These are phyloP conservation scores for Cyprinodon variegatus DNA, from an alignment of 2,113 vertebrate genomes.

Conservation along the genomic window DNA sequence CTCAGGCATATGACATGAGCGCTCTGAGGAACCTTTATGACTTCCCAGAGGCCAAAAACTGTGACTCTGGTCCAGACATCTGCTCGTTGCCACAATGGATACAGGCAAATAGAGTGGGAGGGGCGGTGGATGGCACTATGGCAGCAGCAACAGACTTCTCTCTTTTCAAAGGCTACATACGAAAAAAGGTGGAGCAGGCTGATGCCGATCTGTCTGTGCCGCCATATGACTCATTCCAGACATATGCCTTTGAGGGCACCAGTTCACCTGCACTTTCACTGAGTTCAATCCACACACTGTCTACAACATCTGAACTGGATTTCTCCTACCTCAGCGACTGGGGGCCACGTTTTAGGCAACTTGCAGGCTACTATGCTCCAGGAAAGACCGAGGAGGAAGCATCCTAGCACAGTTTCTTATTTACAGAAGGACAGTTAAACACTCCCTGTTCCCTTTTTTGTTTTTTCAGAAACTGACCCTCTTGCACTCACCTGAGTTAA, in stretches of 20 bases:
- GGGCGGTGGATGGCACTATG: conserved; percentile 60
- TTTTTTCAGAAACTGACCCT: conserved; percentile 44
- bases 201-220: conserved; percentile 94
- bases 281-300: conserved; percentile 95
- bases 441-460: conserved; percentile 13
- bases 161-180: conserved; percentile 94
- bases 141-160: conserved; percentile 90
- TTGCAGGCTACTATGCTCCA: conserved; percentile 91
- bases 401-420: conserved; percentile 82
- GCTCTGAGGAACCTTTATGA: conserved; percentile 96
- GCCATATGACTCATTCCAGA: conserved; percentile 98
- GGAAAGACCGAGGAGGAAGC: conserved; percentile 83
- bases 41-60: conserved; percentile 89
- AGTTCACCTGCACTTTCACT: conserved; percentile 91
- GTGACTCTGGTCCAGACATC: conserved; percentile 84
- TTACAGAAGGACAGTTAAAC: conserved; percentile 41
- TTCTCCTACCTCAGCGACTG: conserved; percentile 94
- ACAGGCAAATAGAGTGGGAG: conserved; percentile 68
- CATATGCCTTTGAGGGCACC: conserved; percentile 95
- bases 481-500: conserved; percentile 41
- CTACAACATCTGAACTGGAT: conserved; percentile 93
- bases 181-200: conserved; percentile 95
- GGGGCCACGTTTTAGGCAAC: conserved; percentile 94
- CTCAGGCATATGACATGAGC: conserved; percentile 98
- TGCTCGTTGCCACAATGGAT: conserved; percentile 88